Evolutionary conservation across 2,113 vertebrate genomes (phyloP), one percentile per base, ranked within the genome.

Genomic region (Microtus oregoni): DNA sequence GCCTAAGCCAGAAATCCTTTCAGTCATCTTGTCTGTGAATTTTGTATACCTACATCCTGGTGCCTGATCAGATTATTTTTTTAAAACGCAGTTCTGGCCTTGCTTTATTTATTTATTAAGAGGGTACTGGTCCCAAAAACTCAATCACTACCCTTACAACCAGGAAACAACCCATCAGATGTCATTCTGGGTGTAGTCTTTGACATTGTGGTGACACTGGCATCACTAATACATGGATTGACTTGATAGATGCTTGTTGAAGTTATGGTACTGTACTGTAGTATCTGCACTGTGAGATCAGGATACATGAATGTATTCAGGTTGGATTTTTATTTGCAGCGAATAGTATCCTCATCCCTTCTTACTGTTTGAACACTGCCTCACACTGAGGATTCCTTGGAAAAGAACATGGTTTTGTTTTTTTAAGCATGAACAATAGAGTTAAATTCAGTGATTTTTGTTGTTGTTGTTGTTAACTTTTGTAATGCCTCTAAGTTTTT

Each of bases 321-420:
- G 32, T n/a, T 78, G 14, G 44, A 78, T 86, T 93, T 79, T 91
- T 10, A 65, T 28, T 94, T 89, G 89, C 22, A 82, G 20, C n/a
- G 7, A 1, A 90, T 50, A 30, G 47, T 85, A 63, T 58, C n/a
- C 58, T 68, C 5, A 82, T 73, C 7, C 10, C 1, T 76, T 11
- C 26, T 67, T 30, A 44, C 7, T 28, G 47, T 38, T 65, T 5
- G 15, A 77, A n/a, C 20, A 79, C 20, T 47, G 26, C 22, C 28
- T 77, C 77, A 72, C 47, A 92, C 77, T 81, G 77, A 94, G n/a
- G 22, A 78, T 65, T 73, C 5, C 55, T 87, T 93, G 85, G 73
- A 72, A 96, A 94, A 28, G 8, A 87, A 63, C 5, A 76, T n/a
- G 19, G 65, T 47, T 61, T 81, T 55, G 44, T 3, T 50, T 50